Evolutionary conservation across 2,113 vertebrate species (phyloP), one percentile per base, ranked within the genome.

Genomic region (Lynx canadensis): DNA sequence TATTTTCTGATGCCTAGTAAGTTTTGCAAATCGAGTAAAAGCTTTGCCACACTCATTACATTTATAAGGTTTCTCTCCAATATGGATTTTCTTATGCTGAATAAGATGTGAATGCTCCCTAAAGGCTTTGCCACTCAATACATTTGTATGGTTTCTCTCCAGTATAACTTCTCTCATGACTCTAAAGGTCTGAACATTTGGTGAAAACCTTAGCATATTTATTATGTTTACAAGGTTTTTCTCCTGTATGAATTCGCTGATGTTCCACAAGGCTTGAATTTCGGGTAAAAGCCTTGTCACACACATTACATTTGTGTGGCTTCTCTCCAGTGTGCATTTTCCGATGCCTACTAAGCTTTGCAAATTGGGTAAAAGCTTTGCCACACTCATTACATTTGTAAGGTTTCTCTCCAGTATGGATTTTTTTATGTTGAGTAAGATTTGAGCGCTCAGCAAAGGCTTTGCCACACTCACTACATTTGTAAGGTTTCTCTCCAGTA

Each of bases 361-460:
- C 92, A 29, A 92, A 83, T 14, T 97, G 96, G 57, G 94, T 96
- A 82, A 98, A 98, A 57, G 85, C 88, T 73, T 97, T 98, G 14
- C 52, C 89, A 76, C 89, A 85, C 33, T 68, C 52, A 63, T 27
- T 33, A 69, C 73, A 94, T 21, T 79, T 80, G 29, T 87, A 87
- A 80, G 92, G 83, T 79, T 94, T 94, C 60, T 94, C 92, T 3
- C 45, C 84, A 23, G n/a, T 78, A 27, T 97, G 94, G 27, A 92
- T 95, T 73, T 86, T 93, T 21, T 80, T 36, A 50, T 97, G 97
- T 1, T 73, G 73, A 33, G 66, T 76, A 36, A 95, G 91, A 33
- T 96, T 63, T 36, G 92, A 89, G 8, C 63, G 69, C 4, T 92
- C 65, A 9, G 48, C 78, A 83, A 97, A 97, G 2, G 91, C 87